Conservation (phyloP, 2,113 vertebrate species). For the Paedocypris sp. region DNA sequence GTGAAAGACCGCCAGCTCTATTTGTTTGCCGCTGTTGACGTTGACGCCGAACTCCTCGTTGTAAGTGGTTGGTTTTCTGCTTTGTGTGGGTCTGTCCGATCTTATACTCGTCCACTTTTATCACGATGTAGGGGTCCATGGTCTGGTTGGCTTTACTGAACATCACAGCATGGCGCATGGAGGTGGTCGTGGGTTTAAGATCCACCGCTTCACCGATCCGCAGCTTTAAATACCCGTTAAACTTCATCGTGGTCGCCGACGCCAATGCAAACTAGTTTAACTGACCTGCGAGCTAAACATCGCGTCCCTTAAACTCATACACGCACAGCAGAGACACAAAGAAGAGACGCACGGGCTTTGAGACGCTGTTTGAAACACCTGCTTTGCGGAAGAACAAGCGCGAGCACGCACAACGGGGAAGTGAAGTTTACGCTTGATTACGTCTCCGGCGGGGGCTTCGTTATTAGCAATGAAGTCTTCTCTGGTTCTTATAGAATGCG, state of each 20-base stretch:
- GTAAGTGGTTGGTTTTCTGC: slow-evolving; percentile 91
- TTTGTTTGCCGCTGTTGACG: slow-evolving; percentile 69
- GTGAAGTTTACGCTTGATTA: slow-evolving; percentile 7
- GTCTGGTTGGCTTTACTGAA: slow-evolving; percentile 68
- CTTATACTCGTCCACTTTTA: slow-evolving; percentile 88
- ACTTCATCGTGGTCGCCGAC: slow-evolving; percentile 67
- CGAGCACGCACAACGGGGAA: slow-evolving; percentile 8
- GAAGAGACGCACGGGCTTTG: background rate
- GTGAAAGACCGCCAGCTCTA: slow-evolving; percentile 90
- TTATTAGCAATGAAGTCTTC: background rate
- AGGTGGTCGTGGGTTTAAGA: slow-evolving; percentile 83
- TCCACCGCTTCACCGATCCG: slow-evolving; percentile 89
- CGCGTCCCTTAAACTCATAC: background rate
- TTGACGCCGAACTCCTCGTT: slow-evolving; percentile 88
- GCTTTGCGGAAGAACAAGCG: slow-evolving; percentile 13
- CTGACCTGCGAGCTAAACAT: background rate
- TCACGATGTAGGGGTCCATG: slow-evolving; percentile 85
- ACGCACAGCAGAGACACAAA: background rate
- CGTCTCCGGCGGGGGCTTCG: background rate
- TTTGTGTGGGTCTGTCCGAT: slow-evolving; percentile 89
- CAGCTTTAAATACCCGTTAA: slow-evolving; percentile 84
- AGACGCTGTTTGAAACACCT: slow-evolving; percentile 6
- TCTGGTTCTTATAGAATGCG: too few species aligned
- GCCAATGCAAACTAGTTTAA: background rate
- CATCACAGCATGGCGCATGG: slow-evolving; percentile 78